Percentiles rank a stretch among this genome's conserved stretches.
These are phyloP conservation scores for Metalampra italica DNA, from an alignment of 2,888 invertebrate species.

Conservation along the genomic window DNA sequence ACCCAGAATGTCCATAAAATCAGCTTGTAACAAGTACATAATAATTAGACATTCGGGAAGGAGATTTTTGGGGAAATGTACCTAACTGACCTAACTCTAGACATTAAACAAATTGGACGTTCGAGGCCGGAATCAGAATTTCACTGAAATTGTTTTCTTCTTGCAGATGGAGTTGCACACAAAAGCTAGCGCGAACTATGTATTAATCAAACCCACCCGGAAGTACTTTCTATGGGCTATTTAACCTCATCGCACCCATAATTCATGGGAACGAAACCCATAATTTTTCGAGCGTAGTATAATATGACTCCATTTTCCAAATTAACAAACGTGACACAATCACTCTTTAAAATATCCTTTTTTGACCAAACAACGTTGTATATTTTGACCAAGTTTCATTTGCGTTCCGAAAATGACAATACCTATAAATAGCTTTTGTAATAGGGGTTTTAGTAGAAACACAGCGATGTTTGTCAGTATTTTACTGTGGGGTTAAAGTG, in stretches of 20 bases:
- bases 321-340: slow-evolving; percentile 59
- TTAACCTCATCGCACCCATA: slow-evolving; percentile 10
- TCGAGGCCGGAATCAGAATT: no score
- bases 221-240: slow-evolving; percentile 7
- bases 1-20: no score
- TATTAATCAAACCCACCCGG: background rate
- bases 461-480: background rate
- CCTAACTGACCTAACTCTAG: no score
- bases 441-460: background rate
- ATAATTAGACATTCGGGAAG: no score
- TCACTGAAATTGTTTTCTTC: no score
- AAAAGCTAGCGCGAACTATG: no score
- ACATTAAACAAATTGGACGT: no score
- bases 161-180: no score
- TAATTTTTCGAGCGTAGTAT: slow-evolving; percentile 27
- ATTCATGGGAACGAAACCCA: slow-evolving; percentile 42
- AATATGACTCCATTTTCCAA: slow-evolving; percentile 43
- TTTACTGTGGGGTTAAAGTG: slow-evolving; percentile 43
- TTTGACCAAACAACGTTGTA: background rate
- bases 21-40: no score
- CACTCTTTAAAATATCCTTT: slow-evolving; percentile 20
- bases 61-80: no score
- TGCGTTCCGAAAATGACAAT: background rate
- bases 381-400: background rate
- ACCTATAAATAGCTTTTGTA: background rate